Base-by-base conservation (phyloP, 2,888 invertebrate genomes). In the Copidosoma aretas region DNA sequence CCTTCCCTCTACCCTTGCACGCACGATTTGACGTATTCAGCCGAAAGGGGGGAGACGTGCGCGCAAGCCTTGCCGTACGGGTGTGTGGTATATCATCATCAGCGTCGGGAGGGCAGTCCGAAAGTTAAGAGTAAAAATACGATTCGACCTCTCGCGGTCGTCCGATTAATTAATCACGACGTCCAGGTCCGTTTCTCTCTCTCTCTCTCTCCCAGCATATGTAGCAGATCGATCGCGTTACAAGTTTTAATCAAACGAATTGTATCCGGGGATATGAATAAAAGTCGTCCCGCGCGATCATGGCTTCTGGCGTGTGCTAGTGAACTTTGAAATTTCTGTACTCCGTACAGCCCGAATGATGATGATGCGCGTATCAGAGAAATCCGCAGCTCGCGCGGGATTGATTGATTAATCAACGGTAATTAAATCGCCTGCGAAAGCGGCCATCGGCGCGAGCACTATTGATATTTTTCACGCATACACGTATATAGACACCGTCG, bases 81-180 rank as follows among this genome's bases (percentile, higher is more conserved):
- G 58, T 24, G 32, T 32, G 3, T 10, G 10, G 14, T 22, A n/a
- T 12, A 12, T 53, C n/a, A n/a, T n/a, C n/a, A n/a, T n/a, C n/a
- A n/a, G n/a, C 49, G 51, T 25, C 57, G 68, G 63, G 61, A 63
- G 64, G 62, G 62, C 64, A 21, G 67, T 60, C 19, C 64, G 54
- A 58, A 58, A 67, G 68, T 71, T 68, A 69, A 71, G 68, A 68
- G 64, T 67, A 64, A 67, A 68, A 71, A 71, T 67, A 69, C 64
- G 21, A 66, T 60, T 65, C 53, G 58, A n/a, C 41, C 67, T 49
- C 46, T 59, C 25, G 62, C 24, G 43, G 19, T 41, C n/a, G 46
- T 46, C 41, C 65, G 62, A 66, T 71, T 66, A 71, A 71, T 71
- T 71, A 68, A 71, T 67, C 68, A 56, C 68, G 63, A 52, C 56